A percentile compares a stretch with the other conserved stretches of the same genome.
Evolutionary conservation across 2,113 vertebrate genomes (phyloP).

Genomic region (Ardeotis arabs): DNA sequence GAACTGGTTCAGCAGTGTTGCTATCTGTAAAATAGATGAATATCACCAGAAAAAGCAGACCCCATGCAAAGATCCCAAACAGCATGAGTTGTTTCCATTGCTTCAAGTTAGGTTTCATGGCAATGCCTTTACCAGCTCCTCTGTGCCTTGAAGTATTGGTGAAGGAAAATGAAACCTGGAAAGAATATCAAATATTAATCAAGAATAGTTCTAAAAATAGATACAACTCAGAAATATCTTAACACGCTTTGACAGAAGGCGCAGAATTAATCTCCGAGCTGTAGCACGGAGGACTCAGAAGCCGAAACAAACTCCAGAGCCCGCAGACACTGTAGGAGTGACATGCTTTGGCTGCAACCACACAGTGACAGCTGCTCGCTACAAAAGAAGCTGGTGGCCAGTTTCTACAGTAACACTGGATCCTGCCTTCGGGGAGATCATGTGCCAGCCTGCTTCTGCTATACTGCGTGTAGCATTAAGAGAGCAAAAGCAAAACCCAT

Average conservation of each 20-base stretch:
- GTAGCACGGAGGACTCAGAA: background rate
- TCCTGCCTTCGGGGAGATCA: slow-evolving; percentile 32
- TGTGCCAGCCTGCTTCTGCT: slow-evolving; percentile 23
- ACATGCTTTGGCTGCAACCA: slow-evolving; percentile 1
- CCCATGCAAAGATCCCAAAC: slow-evolving; percentile 91
- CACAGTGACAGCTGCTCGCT: slow-evolving; percentile 57
- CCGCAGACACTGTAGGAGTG: slow-evolving; percentile 11
- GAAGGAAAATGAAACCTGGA: slow-evolving; percentile 68
- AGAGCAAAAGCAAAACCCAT: background rate
- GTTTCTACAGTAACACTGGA: slow-evolving; percentile 62
- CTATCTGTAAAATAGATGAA: slow-evolving; percentile 94
- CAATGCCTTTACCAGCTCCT: slow-evolving; percentile 63
- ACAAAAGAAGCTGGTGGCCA: slow-evolving; percentile 58
- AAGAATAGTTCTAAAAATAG: background rate
- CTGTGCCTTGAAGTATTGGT: slow-evolving; percentile 50
- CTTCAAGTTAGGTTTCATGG: slow-evolving; percentile 95
- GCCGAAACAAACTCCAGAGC: slow-evolving; percentile 33
- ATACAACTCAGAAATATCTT: background rate
- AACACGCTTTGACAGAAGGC: background rate
- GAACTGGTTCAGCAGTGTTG: slow-evolving; percentile 82
- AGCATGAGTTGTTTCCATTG: slow-evolving; percentile 94
- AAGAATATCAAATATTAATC: slow-evolving; percentile 41
- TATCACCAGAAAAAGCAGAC: slow-evolving; percentile 87
- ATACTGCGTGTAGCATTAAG: rapidly evolving
- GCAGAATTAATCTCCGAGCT: background rate